These are phyloP conservation scores for Cnemophilus loriae DNA, from an alignment of 2,113 vertebrate genomes.

Conservation along the genomic window DNA sequence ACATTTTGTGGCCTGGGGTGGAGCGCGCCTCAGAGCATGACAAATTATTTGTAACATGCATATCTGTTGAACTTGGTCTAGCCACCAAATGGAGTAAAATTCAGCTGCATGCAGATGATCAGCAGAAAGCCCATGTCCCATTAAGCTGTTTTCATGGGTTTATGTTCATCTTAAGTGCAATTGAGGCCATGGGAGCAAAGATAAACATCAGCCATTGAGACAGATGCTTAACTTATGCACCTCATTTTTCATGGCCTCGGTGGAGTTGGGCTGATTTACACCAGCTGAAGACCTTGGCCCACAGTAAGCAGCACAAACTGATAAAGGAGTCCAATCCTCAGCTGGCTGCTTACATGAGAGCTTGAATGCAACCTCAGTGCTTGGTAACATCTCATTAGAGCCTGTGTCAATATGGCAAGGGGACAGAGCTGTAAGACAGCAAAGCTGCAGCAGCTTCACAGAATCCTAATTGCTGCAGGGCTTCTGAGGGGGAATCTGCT, in stretches of 20 bases:
- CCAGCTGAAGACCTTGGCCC: constrained; percentile 41
- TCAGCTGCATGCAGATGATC: constrained; percentile 34
- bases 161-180: constrained; percentile 46
- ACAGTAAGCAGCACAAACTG: neutral
- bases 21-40: constrained; percentile 26
- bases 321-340: constrained; percentile 22
- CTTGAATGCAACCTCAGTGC: neutral
- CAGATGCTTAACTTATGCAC: constrained; percentile 56
- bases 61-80: constrained; percentile 36
- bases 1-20: constrained; percentile 52
- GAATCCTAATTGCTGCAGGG: neutral
- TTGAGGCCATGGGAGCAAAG: constrained; percentile 42
- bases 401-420: neutral
- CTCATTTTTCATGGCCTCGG: constrained; percentile 49
- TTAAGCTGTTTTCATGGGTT: constrained; percentile 45
- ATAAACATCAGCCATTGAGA: constrained; percentile 53
- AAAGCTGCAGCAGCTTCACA: neutral
- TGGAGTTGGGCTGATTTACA: constrained; percentile 28
- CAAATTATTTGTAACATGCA: constrained; percentile 51
- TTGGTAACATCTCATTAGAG: neutral
- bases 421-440: neutral
- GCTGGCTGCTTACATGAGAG: neutral
- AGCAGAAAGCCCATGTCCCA: constrained; percentile 32
- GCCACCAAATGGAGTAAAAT: constrained; percentile 34
- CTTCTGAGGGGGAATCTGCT: neutral